These are phyloP conservation scores for Tadarida brasiliensis DNA, from an alignment of 2,797 vertebrate species.

Conservation along the genomic window DNA sequence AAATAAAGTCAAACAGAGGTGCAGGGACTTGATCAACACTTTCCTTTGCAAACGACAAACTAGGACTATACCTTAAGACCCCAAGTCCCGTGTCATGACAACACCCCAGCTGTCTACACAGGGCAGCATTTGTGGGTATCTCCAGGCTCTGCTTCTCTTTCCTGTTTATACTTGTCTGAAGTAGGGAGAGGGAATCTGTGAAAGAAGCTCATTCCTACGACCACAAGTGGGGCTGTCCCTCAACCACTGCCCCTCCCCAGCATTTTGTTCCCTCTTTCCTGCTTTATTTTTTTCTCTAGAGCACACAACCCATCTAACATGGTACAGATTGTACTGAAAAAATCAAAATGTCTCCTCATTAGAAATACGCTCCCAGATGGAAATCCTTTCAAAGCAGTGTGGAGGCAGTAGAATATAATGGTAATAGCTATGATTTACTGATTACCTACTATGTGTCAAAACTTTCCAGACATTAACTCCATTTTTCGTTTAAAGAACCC, in stretches of 20 bases:
- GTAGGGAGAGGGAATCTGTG: not conserved
- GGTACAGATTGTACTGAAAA: not conserved
- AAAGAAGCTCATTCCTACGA: not conserved
- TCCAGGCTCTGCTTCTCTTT: not conserved
- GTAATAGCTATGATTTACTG: not conserved
- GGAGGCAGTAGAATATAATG: not conserved
- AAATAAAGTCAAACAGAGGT: not conserved
- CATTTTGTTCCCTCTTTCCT: not conserved
- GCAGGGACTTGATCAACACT: not conserved
- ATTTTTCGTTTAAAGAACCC: not conserved
- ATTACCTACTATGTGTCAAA: not conserved
- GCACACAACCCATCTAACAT: not conserved
- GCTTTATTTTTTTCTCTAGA: slow-evolving; percentile 24
- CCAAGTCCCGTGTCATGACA: not conserved
- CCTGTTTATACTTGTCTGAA: not conserved
- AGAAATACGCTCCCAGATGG: not conserved
- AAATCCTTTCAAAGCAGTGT: not conserved
- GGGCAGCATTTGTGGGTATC: not conserved
- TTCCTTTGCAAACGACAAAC: slow-evolving; percentile 2
- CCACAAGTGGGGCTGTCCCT: not conserved
- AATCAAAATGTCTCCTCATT: not conserved
- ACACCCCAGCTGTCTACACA: not conserved
- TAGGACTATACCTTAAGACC: not conserved
- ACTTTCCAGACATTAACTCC: not conserved
- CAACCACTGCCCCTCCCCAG: no score